These are phyloP conservation scores for Morone chrysops DNA, from an alignment of 2,113 vertebrate species.

Conservation along the genomic window DNA sequence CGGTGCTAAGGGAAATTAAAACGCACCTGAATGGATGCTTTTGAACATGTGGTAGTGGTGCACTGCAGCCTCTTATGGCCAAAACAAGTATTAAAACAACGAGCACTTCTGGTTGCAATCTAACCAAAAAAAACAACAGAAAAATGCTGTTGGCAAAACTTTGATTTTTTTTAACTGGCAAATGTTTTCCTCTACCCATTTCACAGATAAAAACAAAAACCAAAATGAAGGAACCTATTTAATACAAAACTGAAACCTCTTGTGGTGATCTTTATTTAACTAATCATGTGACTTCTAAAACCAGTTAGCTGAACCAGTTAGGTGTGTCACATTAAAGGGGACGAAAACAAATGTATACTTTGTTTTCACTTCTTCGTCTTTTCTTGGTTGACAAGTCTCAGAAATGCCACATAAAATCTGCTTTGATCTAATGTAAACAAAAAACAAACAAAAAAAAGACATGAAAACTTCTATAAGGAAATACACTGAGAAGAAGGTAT, in stretches of 20 bases:
- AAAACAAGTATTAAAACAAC: too few relatives aligned
- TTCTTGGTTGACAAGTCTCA: background rate
- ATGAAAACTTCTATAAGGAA: background rate
- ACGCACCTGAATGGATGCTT: too few relatives aligned
- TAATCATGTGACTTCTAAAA: background rate
- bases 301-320: background rate
- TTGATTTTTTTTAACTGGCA: too few relatives aligned
- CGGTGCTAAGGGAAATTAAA: too few relatives aligned
- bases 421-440: background rate
- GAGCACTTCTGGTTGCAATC: too few relatives aligned
- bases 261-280: background rate
- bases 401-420: background rate
- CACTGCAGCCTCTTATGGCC: too few relatives aligned
- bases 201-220: too few relatives aligned
- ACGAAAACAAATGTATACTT: background rate
- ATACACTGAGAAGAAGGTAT: background rate
- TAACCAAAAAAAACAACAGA: too few relatives aligned
- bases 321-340: background rate
- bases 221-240: too few relatives aligned
- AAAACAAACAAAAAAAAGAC: background rate
- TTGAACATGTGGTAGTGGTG: too few relatives aligned
- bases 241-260: background rate
- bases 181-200: too few relatives aligned
- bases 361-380: background rate
- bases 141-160: too few relatives aligned